Percentiles rank a stretch among this genome's conserved stretches.
Evolutionary conservation across 2,888 invertebrate genomes (phyloP).

Genomic region (Notodonta dromedarius): DNA sequence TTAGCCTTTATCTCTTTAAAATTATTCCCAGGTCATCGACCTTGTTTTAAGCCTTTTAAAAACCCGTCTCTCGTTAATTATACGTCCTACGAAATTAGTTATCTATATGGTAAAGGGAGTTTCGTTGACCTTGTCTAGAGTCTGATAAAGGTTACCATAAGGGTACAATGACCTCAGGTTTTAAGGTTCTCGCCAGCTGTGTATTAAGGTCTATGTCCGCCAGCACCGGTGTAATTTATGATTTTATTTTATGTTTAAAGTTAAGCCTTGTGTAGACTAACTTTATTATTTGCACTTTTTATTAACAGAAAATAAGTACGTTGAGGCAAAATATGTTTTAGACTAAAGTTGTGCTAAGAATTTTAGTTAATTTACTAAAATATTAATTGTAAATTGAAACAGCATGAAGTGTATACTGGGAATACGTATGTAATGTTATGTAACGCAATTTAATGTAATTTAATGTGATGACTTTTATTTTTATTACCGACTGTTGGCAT

Average conservation of each 20-base stretch:
- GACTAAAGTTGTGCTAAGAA: too few species aligned
- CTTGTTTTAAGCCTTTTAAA: not conserved
- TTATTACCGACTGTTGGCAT: too few species aligned
- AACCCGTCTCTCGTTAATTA: not conserved
- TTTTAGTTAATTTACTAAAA: too few species aligned
- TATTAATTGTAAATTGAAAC: too few species aligned
- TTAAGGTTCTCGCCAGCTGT: not conserved
- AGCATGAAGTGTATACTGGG: too few species aligned
- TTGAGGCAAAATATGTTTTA: not conserved
- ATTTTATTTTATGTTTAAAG: not conserved
- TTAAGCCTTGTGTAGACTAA: not conserved
- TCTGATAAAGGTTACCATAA: slow-evolving; percentile 1
- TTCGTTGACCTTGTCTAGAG: not conserved
- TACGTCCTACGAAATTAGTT: not conserved
- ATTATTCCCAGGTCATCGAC: not conserved
- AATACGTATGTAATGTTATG: too few species aligned
- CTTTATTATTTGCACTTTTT: not conserved
- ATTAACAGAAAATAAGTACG: not conserved
- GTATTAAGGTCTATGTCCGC: not conserved
- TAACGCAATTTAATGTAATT: too few species aligned
- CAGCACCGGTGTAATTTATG: slow-evolving; percentile 1
- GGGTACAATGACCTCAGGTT: not conserved
- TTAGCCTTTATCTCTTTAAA: not conserved
- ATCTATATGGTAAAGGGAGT: not conserved
- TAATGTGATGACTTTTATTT: too few species aligned